Percentiles rank a stretch among this genome's conserved stretches.
Conservation (phyloP, 2,888 invertebrate genomes). For the Theristus sp. region DNA sequence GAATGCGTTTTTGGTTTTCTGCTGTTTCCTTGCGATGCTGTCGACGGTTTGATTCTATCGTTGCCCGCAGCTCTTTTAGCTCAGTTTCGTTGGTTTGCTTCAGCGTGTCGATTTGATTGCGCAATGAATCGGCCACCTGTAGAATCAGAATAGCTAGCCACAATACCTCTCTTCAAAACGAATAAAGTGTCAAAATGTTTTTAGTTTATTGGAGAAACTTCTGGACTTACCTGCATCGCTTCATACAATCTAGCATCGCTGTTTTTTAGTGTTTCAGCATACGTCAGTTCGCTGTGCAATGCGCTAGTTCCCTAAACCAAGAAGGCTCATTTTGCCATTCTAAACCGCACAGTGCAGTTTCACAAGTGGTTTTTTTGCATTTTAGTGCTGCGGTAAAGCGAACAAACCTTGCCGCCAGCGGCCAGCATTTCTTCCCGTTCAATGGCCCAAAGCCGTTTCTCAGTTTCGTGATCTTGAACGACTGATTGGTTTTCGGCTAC, state of each 20-base stretch:
- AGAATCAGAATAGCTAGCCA: no score
- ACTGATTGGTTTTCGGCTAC: conserved; percentile 20
- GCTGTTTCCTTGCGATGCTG: conserved; percentile 9
- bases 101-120: conserved; percentile 23
- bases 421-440: conserved; percentile 8
- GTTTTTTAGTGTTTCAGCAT: neutral
- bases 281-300: neutral
- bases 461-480: conserved; percentile 15
- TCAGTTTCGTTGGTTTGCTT: conserved; percentile 23
- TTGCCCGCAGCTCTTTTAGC: conserved; percentile 8
- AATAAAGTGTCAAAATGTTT: no score
- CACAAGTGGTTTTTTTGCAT: no score
- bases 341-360: neutral
- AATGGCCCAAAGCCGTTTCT: conserved; percentile 18
- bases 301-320: neutral
- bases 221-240: no score
- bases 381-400: no score
- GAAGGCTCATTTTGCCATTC: neutral
- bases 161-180: no score
- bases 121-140: conserved; percentile 9
- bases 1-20: conserved; percentile 14
- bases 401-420: conserved; percentile 3
- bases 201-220: no score
- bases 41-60: neutral
- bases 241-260: neutral